Evolutionary conservation across 2,113 vertebrate genomes (phyloP), one percentile per base, ranked within the genome.

Genomic region (Fregetta grallaria): DNA sequence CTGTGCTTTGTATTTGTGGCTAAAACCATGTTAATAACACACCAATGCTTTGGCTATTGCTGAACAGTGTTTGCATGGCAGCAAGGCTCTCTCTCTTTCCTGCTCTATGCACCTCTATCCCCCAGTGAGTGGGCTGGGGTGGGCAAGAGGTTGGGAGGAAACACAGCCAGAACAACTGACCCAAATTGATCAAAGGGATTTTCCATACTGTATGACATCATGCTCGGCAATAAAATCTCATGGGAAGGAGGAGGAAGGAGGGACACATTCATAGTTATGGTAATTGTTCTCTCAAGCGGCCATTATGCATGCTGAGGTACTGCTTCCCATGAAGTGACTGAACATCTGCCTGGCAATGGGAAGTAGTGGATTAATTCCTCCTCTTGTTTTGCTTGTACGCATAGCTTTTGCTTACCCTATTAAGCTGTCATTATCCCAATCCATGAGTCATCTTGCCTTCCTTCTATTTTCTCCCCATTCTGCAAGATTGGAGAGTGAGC

Each of bases 321-420:
- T n/a, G 19, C 30, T 65, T 70, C 50, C 11, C 38, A 44, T 8
- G 9, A 53, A 70, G 22, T 3, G 6, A 11, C 38, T 17, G 12
- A 22, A 58, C 30, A 36, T 2, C 5, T 52, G 20, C 19, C 53
- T 59, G n/a, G 9, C 0, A 1, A 65, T 13, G 3, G 25, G 18
- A 88, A 68, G 9, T 1, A 67, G 32, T 15, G 25, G 36, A 80
- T 86, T 11, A 81, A 66, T 14, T 36, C 4, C 5, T 49, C 27
- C 10, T 66, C 38, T 52, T 49, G 15, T 44, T 75, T 45, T 32
- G 23, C 12, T 32, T 70, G 11, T 6, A 38, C 1, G 5, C 11
- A 18, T 13, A 74, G 7, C 4, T 71, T 79, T 66, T 52, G 20
- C 25, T 70, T 75, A 61, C 15, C 11, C 36, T 61, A 3, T 50